phyloP scores from a whole-genome alignment of 2,113 vertebrate genomes.

The Shinisaurus crocodilurus region DNA sequence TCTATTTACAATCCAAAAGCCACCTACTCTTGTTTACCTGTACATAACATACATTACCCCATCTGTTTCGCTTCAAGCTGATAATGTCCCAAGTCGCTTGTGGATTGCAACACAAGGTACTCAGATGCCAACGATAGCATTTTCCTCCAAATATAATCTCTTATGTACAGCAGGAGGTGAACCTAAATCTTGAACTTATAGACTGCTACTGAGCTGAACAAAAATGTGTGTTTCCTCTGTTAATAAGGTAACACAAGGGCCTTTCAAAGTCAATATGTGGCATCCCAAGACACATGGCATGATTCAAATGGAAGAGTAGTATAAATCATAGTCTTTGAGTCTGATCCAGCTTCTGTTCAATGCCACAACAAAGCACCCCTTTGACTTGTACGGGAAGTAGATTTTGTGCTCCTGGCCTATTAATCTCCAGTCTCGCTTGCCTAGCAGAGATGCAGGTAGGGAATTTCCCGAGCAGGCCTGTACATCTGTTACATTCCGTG shows the following conservation, averaged over 20 bases:
- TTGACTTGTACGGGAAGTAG: not conserved
- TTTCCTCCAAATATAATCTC: not conserved
- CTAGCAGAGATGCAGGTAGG: not conserved
- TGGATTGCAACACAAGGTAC: not conserved
- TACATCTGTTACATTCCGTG: conserved; percentile 1
- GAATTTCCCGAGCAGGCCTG: not conserved
- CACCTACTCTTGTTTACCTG: not conserved
- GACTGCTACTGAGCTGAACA: conserved; percentile 13
- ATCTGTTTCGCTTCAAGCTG: not conserved
- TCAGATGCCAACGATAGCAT: fast-evolving
- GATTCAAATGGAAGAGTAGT: not conserved
- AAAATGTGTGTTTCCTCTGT: fast-evolving
- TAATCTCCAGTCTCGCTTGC: not conserved
- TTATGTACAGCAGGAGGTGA: not conserved
- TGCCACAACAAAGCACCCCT: not conserved
- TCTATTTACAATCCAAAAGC: not conserved
- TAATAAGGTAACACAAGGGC: fast-evolving
- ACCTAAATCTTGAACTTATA: not conserved
- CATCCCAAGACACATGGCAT: not conserved
- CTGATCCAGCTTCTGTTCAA: conserved; percentile 10
- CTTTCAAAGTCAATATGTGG: fast-evolving
- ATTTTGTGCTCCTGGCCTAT: conserved; percentile 21
- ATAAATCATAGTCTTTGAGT: conserved; percentile 15
- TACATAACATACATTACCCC: not conserved
- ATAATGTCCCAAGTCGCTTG: not conserved